Conservation (phyloP, 35 echinoderm and acorn worm genomes). For the Ophioderma brevispina region DNA sequence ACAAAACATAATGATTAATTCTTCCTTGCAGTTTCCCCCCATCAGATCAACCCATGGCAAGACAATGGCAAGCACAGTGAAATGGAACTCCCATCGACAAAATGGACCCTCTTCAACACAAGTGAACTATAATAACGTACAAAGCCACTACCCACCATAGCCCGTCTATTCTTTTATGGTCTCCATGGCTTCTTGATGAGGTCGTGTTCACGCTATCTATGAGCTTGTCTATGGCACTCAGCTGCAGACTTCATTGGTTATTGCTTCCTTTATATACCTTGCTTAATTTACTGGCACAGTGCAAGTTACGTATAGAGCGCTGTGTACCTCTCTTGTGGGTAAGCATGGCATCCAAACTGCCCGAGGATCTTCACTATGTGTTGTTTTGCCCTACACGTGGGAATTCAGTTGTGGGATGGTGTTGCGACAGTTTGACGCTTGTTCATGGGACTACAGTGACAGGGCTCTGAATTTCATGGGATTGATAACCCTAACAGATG, state of each 20-base stretch:
- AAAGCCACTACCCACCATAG: constrained; percentile 22
- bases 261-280: constrained; percentile 54
- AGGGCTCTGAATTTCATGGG: constrained; percentile 54
- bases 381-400: constrained; percentile 3
- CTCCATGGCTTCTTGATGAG: constrained; percentile 61
- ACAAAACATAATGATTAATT: too few species aligned
- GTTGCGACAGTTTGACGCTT: constrained; percentile 57
- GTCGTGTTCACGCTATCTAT: constrained; percentile 46
- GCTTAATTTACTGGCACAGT: constrained; percentile 51
- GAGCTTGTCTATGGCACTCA: constrained; percentile 1
- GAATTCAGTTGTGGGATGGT: constrained; percentile 49
- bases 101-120: too few species aligned
- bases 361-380: constrained; percentile 11
- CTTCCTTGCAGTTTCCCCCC: too few species aligned
- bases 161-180: constrained; percentile 38
- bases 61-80: too few species aligned
- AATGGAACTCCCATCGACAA: too few species aligned
- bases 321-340: constrained; percentile 36
- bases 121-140: background rate
- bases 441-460: constrained; percentile 69
- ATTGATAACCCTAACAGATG: constrained; percentile 48
- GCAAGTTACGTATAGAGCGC: constrained; percentile 33
- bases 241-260: constrained; percentile 45
- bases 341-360: constrained; percentile 5
- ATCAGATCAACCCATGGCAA: too few species aligned